Percentiles rank a stretch among this genome's conserved stretches.
phyloP scores from a whole-genome alignment of 2,797 vertebrate genomes.

The Aplochiton taeniatus region DNA sequence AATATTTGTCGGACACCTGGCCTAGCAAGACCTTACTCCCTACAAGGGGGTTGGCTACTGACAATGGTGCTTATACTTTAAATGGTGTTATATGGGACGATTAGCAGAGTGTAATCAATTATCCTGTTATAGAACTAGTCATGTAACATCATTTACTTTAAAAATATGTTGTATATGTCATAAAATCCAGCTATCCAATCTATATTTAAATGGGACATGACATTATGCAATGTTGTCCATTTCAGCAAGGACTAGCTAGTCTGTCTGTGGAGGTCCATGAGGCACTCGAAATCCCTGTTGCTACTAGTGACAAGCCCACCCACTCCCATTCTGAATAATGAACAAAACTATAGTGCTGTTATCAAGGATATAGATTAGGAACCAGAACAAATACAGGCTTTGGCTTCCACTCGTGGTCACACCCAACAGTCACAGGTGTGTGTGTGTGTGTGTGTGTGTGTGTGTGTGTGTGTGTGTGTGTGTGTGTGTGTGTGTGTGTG shows the following conservation, averaged over 20 bases:
- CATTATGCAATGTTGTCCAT: background rate
- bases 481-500: slow-evolving; percentile 17
- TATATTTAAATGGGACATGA: no score
- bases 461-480: slow-evolving; percentile 10
- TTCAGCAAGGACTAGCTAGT: background rate
- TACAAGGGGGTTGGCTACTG: no score
- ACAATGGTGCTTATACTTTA: no score
- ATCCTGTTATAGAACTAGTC: no score
- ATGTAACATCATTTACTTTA: no score
- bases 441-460: background rate
- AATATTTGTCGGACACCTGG: no score
- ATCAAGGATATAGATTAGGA: background rate
- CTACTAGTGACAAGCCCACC: slow-evolving; percentile 46
- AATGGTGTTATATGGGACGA: no score
- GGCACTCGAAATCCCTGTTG: slow-evolving; percentile 29
- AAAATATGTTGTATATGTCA: no score
- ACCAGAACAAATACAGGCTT: background rate
- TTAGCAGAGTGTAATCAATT: no score
- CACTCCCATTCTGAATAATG: slow-evolving; percentile 26
- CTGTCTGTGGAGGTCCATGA: no score
- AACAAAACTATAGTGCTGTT: slow-evolving; percentile 3
- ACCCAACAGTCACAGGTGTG: background rate
- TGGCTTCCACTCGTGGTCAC: background rate
- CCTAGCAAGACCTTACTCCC: no score
- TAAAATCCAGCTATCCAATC: no score